Percentiles rank a stretch among this genome's conserved stretches.
Conservation (phyloP, 2,888 invertebrate species). For the Melikaiella ostensackeni region DNA sequence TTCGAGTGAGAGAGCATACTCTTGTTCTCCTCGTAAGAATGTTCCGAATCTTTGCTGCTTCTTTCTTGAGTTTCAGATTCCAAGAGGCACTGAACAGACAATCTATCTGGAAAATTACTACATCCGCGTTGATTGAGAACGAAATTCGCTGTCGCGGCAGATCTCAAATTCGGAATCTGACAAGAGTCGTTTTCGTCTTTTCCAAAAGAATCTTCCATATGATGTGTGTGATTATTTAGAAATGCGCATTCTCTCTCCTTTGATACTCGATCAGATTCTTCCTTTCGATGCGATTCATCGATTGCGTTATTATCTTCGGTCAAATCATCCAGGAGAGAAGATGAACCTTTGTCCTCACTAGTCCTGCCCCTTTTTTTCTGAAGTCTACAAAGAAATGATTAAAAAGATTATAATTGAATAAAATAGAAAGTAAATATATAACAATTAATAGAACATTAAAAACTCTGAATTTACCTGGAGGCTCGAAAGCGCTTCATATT, state of each 20-base stretch:
- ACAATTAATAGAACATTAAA: constrained; percentile 14
- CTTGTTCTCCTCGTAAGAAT: constrained; percentile 28
- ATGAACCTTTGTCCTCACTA: constrained; percentile 26
- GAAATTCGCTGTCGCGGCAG: constrained; percentile 42
- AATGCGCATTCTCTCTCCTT: constrained; percentile 63
- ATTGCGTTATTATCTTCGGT: constrained; percentile 53
- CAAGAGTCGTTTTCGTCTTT: constrained; percentile 52
- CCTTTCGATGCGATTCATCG: constrained; percentile 67
- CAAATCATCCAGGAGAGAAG: constrained; percentile 29
- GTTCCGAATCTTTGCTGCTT: constrained; percentile 22
- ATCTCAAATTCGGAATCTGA: constrained; percentile 51
- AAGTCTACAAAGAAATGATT: constrained; percentile 59
- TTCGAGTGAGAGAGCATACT: constrained; percentile 17
- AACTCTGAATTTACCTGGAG: constrained; percentile 66
- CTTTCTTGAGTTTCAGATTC: constrained; percentile 10
- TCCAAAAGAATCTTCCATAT: constrained; percentile 59
- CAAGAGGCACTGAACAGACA: constrained; percentile 19
- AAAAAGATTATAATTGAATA: constrained; percentile 4
- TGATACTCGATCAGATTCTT: constrained; percentile 67
- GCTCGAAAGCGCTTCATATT: constrained; percentile 69
- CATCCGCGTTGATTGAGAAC: constrained; percentile 28
- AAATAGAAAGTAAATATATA: not conserved
- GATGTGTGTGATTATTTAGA: constrained; percentile 63
- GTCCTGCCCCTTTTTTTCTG: constrained; percentile 58
- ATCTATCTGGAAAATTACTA: constrained; percentile 14